phyloP scores from a whole-genome alignment of 1,140 invertebrate species.

The Bactericera cockerelli region DNA sequence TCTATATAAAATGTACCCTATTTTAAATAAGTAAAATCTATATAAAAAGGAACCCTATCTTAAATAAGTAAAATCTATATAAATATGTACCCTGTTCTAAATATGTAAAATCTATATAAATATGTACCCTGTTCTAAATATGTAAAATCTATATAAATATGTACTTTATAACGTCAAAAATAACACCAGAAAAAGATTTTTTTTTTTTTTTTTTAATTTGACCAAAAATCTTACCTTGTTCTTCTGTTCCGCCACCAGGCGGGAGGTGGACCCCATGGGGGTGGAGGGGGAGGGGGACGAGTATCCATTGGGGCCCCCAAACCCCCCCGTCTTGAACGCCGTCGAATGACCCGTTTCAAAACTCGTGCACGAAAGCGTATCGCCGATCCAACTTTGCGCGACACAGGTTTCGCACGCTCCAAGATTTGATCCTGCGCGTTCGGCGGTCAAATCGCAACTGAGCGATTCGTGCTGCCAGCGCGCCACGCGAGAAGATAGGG shows the following conservation, averaged over 20 bases:
- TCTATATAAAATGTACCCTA: too few relatives aligned
- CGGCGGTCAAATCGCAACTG: neutral
- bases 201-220: too few relatives aligned
- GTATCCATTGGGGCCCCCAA: neutral
- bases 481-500: neutral
- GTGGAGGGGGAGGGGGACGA: slow-evolving; percentile 4
- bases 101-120: too few relatives aligned
- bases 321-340: neutral
- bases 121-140: too few relatives aligned
- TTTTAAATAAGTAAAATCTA: too few relatives aligned
- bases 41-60: too few relatives aligned
- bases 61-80: too few relatives aligned
- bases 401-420: neutral
- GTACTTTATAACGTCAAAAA: too few relatives aligned
- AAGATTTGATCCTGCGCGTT: neutral
- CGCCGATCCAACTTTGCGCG: neutral
- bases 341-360: slow-evolving; percentile 6
- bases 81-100: too few relatives aligned
- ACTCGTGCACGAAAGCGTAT: neutral
- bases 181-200: too few relatives aligned
- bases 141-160: too few relatives aligned
- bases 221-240: slow-evolving; percentile 7
- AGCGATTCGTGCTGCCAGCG: neutral
- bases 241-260: neutral
- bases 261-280: slow-evolving; percentile 6